Conservation (phyloP, 2,888 invertebrate species). For the Caenorhabditis macrosperma region DNA sequence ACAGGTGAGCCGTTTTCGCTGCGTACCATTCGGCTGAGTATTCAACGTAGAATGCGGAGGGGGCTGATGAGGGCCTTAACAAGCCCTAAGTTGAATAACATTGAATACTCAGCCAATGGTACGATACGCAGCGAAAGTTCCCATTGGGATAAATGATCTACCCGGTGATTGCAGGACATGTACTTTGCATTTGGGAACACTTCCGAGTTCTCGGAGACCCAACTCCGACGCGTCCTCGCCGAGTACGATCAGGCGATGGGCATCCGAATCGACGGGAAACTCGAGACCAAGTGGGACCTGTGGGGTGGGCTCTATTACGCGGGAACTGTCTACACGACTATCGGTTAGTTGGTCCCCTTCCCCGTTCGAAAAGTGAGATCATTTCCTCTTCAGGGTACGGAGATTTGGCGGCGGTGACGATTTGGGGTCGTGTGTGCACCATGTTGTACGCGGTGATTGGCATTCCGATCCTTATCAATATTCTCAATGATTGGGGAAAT, state of each 20-base stretch:
- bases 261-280: conserved; percentile 42
- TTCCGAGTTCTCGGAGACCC: conserved; percentile 59
- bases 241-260: conserved; percentile 67
- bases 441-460: conserved; percentile 95
- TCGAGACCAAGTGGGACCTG: conserved; percentile 74
- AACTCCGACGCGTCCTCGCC: conserved; percentile 58
- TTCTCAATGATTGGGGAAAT: conserved; percentile 95
- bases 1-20: conserved; percentile 57
- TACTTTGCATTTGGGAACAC: conserved; percentile 37
- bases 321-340: conserved; percentile 82
- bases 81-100: no score
- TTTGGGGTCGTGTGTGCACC: conserved; percentile 89
- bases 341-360: conserved; percentile 84
- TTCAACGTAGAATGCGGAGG: no score
- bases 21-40: no score
- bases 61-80: no score
- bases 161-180: conserved; percentile 39
- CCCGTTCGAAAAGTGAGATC: no score
- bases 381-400: conserved; percentile 84
- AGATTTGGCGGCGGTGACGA: conserved; percentile 92
- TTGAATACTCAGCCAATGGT: no score
- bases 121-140: no score
- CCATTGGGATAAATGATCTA: no score
- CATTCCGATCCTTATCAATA: conserved; percentile 94
- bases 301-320: conserved; percentile 82